A percentile compares a stretch with the other conserved stretches of the same genome.
Evolutionary conservation across 2,797 vertebrate genomes (phyloP).

Genomic region (Philypnodon macrostomus): DNA sequence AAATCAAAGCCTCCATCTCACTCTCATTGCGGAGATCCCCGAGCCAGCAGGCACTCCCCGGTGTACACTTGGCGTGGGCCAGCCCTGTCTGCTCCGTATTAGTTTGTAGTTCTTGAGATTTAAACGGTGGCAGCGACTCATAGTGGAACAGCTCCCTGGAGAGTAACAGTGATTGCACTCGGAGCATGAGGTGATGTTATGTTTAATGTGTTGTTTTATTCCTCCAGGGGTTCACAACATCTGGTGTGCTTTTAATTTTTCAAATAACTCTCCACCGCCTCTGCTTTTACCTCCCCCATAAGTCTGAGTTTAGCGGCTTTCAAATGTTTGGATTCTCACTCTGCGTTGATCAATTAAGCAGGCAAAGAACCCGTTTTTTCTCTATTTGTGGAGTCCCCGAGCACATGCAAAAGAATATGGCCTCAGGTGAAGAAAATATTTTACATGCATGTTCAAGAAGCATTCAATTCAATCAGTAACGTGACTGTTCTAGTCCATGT

Average conservation of each 20-base stretch:
- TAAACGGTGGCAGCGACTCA: conserved; percentile 68
- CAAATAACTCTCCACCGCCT: conserved; percentile 35
- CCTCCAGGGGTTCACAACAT: conserved; percentile 69
- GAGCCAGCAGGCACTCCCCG: conserved; percentile 35
- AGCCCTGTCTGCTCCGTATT: conserved; percentile 42
- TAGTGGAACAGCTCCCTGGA: conserved; percentile 67
- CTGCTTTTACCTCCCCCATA: conserved; percentile 20
- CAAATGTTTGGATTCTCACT: conserved; percentile 9
- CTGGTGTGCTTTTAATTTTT: conserved; percentile 60
- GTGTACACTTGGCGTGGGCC: conserved; percentile 54
- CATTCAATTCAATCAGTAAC: no score
- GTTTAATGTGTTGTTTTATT: conserved; percentile 73
- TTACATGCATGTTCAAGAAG: no score
- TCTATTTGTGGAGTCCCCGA: conserved; percentile 13
- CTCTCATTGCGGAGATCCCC: conserved; percentile 19
- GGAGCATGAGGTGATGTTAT: conserved; percentile 72
- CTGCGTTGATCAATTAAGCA: conserved; percentile 8
- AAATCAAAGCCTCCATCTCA: conserved; percentile 5
- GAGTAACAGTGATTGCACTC: conserved; percentile 66
- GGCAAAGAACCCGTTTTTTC: neutral
- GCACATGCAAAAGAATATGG: neutral
- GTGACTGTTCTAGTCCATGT: no score
- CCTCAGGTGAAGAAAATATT: neutral
- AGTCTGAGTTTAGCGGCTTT: conserved; percentile 8
- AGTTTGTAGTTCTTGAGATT: conserved; percentile 65